Evolutionary conservation across 2,888 invertebrate species (phyloP).

Genomic region (Volucella inflata): DNA sequence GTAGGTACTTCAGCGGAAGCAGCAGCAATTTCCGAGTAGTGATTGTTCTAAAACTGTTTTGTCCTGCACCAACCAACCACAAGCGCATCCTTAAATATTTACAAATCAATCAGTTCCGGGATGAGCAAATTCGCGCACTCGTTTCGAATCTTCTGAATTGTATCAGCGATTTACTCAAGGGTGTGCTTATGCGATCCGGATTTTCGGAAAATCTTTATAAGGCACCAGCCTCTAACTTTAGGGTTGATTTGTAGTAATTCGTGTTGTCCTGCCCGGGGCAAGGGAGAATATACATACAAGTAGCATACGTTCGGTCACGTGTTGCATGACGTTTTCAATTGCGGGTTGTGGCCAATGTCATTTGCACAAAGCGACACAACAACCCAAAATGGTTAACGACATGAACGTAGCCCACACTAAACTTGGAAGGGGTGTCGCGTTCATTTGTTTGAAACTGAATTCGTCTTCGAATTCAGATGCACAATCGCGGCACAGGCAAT

Average conservation of each 20-base stretch:
- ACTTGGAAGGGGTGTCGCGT: conserved; percentile 46
- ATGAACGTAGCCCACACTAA: conserved; percentile 54
- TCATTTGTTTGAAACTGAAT: neutral
- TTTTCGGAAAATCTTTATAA: conserved; percentile 19
- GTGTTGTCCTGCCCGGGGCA: conserved; percentile 60
- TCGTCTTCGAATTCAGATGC: neutral
- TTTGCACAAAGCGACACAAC: conserved; percentile 70
- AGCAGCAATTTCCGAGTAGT: conserved; percentile 31
- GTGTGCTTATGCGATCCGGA: conserved; percentile 24
- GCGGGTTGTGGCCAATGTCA: conserved; percentile 77
- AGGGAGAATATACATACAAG: conserved; percentile 64
- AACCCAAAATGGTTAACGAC: conserved; percentile 68
- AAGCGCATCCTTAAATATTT: conserved; percentile 76
- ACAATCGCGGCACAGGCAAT: conserved; percentile 53
- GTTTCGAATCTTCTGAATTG: conserved; percentile 2
- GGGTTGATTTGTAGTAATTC: conserved; percentile 19
- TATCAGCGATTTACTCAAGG: conserved; percentile 57
- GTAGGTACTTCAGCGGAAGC: neutral
- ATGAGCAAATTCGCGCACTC: conserved; percentile 26
- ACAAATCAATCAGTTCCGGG: conserved; percentile 77
- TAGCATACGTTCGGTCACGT: conserved; percentile 75
- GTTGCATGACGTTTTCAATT: conserved; percentile 77
- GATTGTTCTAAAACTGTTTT: conserved; percentile 17
- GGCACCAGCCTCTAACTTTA: conserved; percentile 5
- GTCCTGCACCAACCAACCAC: conserved; percentile 32